Evolutionary conservation across 2,888 invertebrate genomes (phyloP).

Genomic region (Eupithecia subfuscata): DNA sequence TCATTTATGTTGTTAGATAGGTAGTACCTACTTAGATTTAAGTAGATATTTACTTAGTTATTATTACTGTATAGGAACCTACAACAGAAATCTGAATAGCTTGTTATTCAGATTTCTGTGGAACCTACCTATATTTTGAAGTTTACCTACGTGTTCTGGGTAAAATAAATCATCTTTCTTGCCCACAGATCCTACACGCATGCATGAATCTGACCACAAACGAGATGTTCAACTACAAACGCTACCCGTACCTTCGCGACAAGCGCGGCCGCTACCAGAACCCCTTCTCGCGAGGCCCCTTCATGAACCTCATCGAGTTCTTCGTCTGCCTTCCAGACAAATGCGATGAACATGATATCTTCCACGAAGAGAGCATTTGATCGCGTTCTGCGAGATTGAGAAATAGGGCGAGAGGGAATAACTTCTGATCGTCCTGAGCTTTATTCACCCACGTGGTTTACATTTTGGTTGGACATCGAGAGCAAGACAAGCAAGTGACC

Average conservation of each 20-base stretch:
- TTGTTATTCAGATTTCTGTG: too few species aligned
- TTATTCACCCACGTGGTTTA: not conserved
- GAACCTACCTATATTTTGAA: too few species aligned
- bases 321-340: conserved; percentile 93
- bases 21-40: too few species aligned
- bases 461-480: not conserved
- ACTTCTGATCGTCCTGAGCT: conserved; percentile 36
- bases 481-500: not conserved
- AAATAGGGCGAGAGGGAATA: conserved; percentile 39
- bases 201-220: conserved; percentile 97
- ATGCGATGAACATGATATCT: conserved; percentile 89
- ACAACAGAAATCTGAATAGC: too few species aligned
- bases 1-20: too few species aligned
- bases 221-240: conserved; percentile 96
- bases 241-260: conserved; percentile 95
- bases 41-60: too few species aligned
- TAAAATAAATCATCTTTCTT: not conserved
- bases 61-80: too few species aligned
- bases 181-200: conserved; percentile 91
- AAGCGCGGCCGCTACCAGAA: conserved; percentile 95
- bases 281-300: conserved; percentile 95
- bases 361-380: conserved; percentile 86
- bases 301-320: conserved; percentile 94
- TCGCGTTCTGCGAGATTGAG: conserved; percentile 46
- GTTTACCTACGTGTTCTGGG: too few species aligned